Evolutionary conservation across 2,113 vertebrate species (phyloP), one percentile per base, ranked within the genome.

Genomic region (Promerops cafer): DNA sequence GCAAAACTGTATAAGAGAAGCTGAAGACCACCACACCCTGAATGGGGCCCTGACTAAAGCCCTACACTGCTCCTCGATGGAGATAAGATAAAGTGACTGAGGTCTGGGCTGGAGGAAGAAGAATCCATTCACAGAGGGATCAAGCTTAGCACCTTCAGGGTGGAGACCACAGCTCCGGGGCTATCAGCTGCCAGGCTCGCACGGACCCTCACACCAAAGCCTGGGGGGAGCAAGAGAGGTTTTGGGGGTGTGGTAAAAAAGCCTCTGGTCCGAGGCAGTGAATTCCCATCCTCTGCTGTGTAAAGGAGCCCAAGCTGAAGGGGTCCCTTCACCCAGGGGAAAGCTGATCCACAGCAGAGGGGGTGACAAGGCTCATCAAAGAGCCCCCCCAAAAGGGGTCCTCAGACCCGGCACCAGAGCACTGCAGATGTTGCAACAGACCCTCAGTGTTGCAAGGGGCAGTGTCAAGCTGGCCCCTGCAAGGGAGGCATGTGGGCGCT

Each of bases 51-150:
- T 84, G 69, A n/a, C 23, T 18, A n/a, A 84, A 39, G 19, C 7
- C 28, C 28, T 28, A 3, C 11, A 10, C 11, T 45, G 2, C 14
- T 27, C 4, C 0, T 5, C 28, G 40, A 33, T 7, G 27, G 33
- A 27, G 17, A 37, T 26, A 16, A 66, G 39, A 31, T 66, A 21
- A 44, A 37, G 6, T 14, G 27, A 13, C 39, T 37, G 22, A 27
- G 17, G 6, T 18, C 39, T 63, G 68, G 33, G 11, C 22, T 37
- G 28, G 4, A 22, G 27, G 10, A 39, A 54, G 22, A 45, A 45
- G 17, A 27, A 45, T 14, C 12, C 3, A 3, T 39, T 54, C 6
- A 54, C 7, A 37, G 27, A 37, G 4, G 28, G 33, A 27, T 45
- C 33, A 37, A 63, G 17, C 7, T 21, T 11, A 37, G 11, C 7